Percentiles rank a stretch among this genome's conserved stretches.
phyloP scores from a whole-genome alignment of 2,888 invertebrate genomes.

The Antheraea assamensis region DNA sequence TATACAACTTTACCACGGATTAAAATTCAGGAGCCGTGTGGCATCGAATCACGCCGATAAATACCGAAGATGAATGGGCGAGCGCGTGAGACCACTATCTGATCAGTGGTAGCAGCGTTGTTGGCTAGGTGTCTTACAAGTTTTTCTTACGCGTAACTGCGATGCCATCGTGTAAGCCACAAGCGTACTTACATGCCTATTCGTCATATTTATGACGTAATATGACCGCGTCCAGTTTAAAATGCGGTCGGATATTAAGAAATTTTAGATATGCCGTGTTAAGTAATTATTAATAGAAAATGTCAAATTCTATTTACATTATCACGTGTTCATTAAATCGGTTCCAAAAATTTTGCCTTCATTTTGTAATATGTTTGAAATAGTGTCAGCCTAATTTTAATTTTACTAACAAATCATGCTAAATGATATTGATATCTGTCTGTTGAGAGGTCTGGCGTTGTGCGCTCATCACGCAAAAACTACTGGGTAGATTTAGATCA shows the following conservation, averaged over 20 bases:
- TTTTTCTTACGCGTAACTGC: conserved; percentile 46
- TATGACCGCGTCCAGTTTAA: conserved; percentile 58
- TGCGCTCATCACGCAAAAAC: too few relatives aligned
- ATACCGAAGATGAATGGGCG: conserved; percentile 67
- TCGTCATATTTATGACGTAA: conserved; percentile 76
- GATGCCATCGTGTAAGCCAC: conserved; percentile 55
- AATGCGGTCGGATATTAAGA: conserved; percentile 33
- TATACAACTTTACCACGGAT: conserved; percentile 20
- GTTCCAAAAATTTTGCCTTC: background rate
- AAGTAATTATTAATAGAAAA: background rate
- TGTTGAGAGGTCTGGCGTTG: too few relatives aligned
- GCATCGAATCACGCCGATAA: conserved; percentile 68
- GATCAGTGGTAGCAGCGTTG: conserved; percentile 46
- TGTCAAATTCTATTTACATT: background rate
- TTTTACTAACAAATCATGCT: background rate
- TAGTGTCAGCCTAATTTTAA: background rate
- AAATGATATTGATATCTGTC: too few relatives aligned
- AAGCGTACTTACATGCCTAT: conserved; percentile 65
- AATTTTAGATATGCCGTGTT: conserved; percentile 34
- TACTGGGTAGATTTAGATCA: too few relatives aligned
- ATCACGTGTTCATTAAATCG: background rate
- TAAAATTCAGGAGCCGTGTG: conserved; percentile 44
- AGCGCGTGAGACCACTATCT: conserved; percentile 68
- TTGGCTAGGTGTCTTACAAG: conserved; percentile 44
- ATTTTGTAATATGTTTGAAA: background rate